phyloP scores from a whole-genome alignment of 2,113 vertebrate genomes.

The Polyodon spathula region DNA sequence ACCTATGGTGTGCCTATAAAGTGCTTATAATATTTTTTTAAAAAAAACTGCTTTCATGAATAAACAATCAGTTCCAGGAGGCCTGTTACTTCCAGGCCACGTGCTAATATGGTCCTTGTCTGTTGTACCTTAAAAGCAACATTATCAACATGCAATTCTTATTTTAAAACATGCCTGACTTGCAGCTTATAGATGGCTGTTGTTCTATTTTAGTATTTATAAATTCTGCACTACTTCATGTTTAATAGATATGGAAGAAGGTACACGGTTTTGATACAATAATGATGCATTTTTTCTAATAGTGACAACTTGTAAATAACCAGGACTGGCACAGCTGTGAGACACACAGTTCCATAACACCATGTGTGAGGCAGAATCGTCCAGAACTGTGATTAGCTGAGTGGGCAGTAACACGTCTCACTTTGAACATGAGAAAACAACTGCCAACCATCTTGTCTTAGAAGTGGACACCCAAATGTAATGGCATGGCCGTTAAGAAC shows the following conservation, averaged over 20 bases:
- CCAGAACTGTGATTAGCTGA: constrained; percentile 45
- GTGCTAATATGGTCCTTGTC: not conserved
- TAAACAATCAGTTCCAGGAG: not conserved
- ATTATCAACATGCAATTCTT: too few species aligned
- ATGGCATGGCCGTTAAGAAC: constrained; percentile 44
- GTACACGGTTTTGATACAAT: constrained; percentile 26
- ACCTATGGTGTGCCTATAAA: constrained; percentile 17
- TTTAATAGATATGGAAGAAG: constrained; percentile 35
- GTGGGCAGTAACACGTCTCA: constrained; percentile 21
- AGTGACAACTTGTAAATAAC: constrained; percentile 44
- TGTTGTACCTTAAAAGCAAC: too few species aligned
- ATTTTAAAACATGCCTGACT: too few species aligned
- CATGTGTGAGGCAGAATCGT: constrained; percentile 35
- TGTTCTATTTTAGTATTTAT: too few species aligned
- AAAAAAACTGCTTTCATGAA: not conserved
- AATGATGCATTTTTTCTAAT: constrained; percentile 37
- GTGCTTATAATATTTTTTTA: too few species aligned
- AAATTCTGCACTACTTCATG: too few species aligned
- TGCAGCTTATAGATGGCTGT: too few species aligned
- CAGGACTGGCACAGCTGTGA: constrained; percentile 49
- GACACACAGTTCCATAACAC: constrained; percentile 45
- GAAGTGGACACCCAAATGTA: constrained; percentile 39
- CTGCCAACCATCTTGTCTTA: constrained; percentile 57
- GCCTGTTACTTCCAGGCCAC: not conserved
- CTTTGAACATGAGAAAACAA: constrained; percentile 60